Evolutionary conservation across 1,140 invertebrate genomes (phyloP), one percentile per base, ranked within the genome.

Genomic region (Drosophila bipectinata): DNA sequence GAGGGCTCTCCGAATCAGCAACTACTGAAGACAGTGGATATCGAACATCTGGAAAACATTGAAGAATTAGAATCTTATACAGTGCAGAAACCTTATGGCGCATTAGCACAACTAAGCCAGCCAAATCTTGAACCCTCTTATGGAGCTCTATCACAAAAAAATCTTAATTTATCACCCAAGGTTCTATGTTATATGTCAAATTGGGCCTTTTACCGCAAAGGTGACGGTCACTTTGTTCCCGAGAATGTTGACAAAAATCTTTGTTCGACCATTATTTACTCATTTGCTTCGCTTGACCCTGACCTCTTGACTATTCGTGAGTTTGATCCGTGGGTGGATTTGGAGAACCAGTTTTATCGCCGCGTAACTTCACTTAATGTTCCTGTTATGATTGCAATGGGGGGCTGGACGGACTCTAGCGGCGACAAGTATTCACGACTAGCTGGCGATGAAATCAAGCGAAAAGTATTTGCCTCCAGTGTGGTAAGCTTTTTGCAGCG

Each of bases 381-480:
- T 0, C 95, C 94, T 79, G 94, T 97, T 0, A 73, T 98, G 1
- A 87, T 98, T 14, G 96, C 96, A 3, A 87, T 98, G 37, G 97
- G 97, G n/a, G 97, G 97, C 0, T 98, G 97, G 97, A 97, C 96
- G 0, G 97, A 98, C 84, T 97, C 97, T 4, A 93, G 94, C 2
- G 96, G 95, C 0, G 95, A 96, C 79, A 97, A 97, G 90, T 98
- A 97, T 85, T 97, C 96, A 0, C 93, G 94, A 49, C 87, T 97
- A 12, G 96, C 97, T 0, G 94, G 94, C 32, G 94, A 94, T 58
- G 92, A 93, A 3, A 92, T 93, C 4, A 92, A 93, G 9, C 93
- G 96, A n/a, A 92, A 94, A 45, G 94, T 94, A 59, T 97, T 97
- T 73, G 94, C 95, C 2, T 92, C 94, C 0, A 94, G 94, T 30